These are phyloP conservation scores for Lasaia peninsularis DNA, from an alignment of 1,140 invertebrate species.

Conservation along the genomic window DNA sequence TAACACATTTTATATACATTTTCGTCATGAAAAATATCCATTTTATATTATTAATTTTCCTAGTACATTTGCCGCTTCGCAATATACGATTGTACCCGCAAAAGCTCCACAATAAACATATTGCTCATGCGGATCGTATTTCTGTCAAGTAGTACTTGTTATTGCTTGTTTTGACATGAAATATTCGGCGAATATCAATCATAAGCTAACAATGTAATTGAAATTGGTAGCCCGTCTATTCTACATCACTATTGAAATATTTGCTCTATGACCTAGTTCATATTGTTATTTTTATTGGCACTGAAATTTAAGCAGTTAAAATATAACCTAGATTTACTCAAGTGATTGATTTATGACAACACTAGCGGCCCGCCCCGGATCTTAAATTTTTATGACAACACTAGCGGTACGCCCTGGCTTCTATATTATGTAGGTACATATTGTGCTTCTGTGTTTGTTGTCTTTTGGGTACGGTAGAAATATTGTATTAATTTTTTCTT, in stretches of 20 bases:
- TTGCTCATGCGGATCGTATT: constrained; percentile 49
- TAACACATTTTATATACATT: constrained; percentile 6
- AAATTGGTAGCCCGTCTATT: constrained; percentile 19
- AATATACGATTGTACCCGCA: constrained; percentile 40
- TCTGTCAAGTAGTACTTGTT: constrained; percentile 47
- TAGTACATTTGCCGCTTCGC: constrained; percentile 14
- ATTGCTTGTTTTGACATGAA: constrained; percentile 37
- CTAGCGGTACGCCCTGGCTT: too few species aligned
- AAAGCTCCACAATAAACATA: constrained; percentile 41
- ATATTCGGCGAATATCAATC: constrained; percentile 35
- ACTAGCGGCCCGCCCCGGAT: too few species aligned
- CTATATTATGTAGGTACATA: too few species aligned
- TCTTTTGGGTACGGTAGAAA: too few species aligned
- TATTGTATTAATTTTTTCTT: too few species aligned
- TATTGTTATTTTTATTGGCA: background rate
- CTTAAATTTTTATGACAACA: too few species aligned
- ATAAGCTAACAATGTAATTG: constrained; percentile 21
- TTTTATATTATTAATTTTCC: constrained; percentile 13
- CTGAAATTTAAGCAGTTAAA: too few species aligned
- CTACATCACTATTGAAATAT: constrained; percentile 19
- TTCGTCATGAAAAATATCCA: constrained; percentile 7
- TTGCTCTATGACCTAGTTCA: constrained; percentile 1
- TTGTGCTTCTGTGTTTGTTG: too few species aligned
- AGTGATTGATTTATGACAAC: too few species aligned
- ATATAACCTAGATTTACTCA: background rate